These are phyloP conservation scores for Tridacna crocea DNA, from an alignment of 2,888 invertebrate genomes.

Conservation along the genomic window DNA sequence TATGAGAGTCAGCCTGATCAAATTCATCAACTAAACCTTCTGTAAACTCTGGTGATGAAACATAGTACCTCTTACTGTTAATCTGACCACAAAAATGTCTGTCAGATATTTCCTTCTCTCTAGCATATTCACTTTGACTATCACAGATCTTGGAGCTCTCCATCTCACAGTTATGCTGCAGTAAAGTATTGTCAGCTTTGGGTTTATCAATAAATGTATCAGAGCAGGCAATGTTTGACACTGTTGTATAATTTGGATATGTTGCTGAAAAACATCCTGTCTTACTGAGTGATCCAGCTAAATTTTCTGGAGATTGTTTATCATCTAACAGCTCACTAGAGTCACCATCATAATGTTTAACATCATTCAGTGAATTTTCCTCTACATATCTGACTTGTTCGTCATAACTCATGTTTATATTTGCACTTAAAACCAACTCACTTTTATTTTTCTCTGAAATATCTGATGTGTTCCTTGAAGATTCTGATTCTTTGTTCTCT, in stretches of 20 bases:
- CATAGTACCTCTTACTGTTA: conserved; percentile 30
- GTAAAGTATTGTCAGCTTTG: conserved; percentile 17
- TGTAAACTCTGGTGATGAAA: neutral
- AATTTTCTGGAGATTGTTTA: too few relatives aligned
- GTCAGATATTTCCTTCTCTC: neutral
- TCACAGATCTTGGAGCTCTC: conserved; percentile 39
- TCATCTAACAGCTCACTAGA: too few relatives aligned
- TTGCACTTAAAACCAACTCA: neutral
- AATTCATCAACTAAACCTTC: too few relatives aligned
- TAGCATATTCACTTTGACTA: neutral
- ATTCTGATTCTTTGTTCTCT: neutral
- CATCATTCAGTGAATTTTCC: conserved; percentile 8
- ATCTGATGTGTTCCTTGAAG: neutral
- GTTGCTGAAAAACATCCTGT: too few relatives aligned
- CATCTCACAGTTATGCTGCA: conserved; percentile 50
- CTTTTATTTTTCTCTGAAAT: neutral
- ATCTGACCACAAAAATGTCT: conserved; percentile 40
- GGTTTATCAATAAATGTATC: neutral
- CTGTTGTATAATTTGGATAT: too few relatives aligned
- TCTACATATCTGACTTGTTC: conserved; percentile 1
- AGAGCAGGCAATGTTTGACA: too few relatives aligned
- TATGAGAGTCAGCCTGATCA: too few relatives aligned
- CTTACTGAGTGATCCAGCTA: too few relatives aligned
- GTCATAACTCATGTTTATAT: neutral
- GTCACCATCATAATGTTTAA: neutral